Evolutionary conservation across 2,888 invertebrate species (phyloP).

Genomic region (Malthinus flaveolus): DNA sequence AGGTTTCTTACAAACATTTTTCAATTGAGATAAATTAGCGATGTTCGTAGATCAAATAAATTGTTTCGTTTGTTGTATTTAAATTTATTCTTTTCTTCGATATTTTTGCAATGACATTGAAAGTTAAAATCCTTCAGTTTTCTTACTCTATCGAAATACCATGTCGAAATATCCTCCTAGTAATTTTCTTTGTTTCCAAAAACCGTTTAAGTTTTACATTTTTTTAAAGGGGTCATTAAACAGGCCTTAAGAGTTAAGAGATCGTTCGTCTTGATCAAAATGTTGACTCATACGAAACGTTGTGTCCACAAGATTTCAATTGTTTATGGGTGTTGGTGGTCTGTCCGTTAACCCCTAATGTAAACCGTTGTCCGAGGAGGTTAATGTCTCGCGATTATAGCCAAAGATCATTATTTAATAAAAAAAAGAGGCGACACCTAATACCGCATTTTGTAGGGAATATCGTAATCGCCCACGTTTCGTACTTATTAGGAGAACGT

Average conservation of each 20-base stretch:
- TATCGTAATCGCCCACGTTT: slow-evolving; percentile 23
- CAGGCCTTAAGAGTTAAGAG: neutral
- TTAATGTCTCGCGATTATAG: slow-evolving; percentile 23
- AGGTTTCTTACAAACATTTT: neutral
- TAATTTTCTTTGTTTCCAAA: too few species aligned
- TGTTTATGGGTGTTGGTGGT: neutral
- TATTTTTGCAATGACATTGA: slow-evolving; percentile 3
- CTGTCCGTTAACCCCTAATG: slow-evolving; percentile 8
- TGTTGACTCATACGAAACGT: too few species aligned
- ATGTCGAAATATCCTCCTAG: too few species aligned
- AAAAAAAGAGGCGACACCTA: slow-evolving; percentile 16
- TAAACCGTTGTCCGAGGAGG: slow-evolving; percentile 17
- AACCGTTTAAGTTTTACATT: neutral
- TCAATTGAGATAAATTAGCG: neutral
- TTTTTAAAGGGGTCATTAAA: neutral
- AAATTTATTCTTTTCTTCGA: neutral
- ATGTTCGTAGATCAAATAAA: neutral
- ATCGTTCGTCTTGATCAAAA: too few species aligned
- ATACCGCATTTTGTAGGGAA: slow-evolving; percentile 12
- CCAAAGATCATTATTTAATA: slow-evolving; percentile 22
- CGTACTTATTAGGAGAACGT: slow-evolving; percentile 21
- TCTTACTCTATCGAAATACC: too few species aligned
- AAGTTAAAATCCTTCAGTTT: neutral
- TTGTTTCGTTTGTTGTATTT: neutral
- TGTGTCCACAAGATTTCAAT: neutral